phyloP scores from a whole-genome alignment of 2,888 invertebrate species.

The Neoaliturus tenellus region DNA sequence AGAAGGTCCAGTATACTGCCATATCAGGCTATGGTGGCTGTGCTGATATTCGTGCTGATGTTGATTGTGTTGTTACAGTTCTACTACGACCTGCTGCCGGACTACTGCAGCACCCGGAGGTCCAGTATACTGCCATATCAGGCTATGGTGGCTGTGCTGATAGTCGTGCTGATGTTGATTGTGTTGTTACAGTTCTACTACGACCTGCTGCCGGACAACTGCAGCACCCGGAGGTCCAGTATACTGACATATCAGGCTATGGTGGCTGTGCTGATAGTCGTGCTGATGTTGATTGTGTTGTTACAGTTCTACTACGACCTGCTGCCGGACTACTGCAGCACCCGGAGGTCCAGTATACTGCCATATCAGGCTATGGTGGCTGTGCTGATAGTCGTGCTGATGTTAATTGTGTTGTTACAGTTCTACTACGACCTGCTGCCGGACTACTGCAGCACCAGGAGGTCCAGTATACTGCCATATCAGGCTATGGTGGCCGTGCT shows the following conservation, averaged over 20 bases:
- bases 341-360: conserved; percentile 74
- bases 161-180: too few relatives aligned
- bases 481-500: conserved; percentile 76
- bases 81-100: conserved; percentile 78
- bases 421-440: conserved; percentile 79
- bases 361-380: conserved; percentile 77
- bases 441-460: conserved; percentile 78
- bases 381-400: too few relatives aligned
- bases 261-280: conserved; percentile 76
- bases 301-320: conserved; percentile 77
- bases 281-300: too few relatives aligned
- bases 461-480: conserved; percentile 76
- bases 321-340: conserved; percentile 82
- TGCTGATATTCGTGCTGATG: too few relatives aligned
- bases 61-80: conserved; percentile 75
- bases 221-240: conserved; percentile 74
- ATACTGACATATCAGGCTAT: conserved; percentile 76
- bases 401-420: conserved; percentile 73
- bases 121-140: conserved; percentile 77
- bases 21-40: conserved; percentile 77
- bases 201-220: conserved; percentile 82
- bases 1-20: conserved; percentile 74
- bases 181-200: conserved; percentile 75
- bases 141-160: conserved; percentile 75
- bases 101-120: conserved; percentile 77